phyloP scores from a whole-genome alignment of 2,797 vertebrate species.

The Neosilurus mollespiculum region DNA sequence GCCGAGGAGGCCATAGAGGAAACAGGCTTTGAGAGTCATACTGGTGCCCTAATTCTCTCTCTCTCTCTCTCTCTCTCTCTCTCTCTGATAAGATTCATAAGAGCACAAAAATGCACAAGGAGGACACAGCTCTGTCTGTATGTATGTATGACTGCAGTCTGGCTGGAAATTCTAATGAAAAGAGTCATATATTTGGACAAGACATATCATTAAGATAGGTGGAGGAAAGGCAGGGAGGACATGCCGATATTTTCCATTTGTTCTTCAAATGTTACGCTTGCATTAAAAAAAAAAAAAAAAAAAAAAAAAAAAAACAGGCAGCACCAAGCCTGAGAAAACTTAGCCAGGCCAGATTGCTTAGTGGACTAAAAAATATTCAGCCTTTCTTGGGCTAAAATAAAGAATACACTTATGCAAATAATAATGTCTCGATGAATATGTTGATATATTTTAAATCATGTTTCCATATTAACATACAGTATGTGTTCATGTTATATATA shows the following conservation, averaged over 20 bases:
- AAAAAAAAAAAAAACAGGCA: constrained; percentile 47
- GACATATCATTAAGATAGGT: constrained; percentile 83
- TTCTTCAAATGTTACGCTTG: constrained; percentile 75
- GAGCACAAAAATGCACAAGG: constrained; percentile 51
- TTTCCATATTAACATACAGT: too few species aligned
- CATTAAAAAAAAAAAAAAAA: constrained; percentile 57
- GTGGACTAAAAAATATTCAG: constrained; percentile 63
- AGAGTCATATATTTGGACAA: constrained; percentile 82
- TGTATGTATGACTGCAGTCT: constrained; percentile 66
- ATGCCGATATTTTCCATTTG: constrained; percentile 79
- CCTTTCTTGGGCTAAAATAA: constrained; percentile 24
- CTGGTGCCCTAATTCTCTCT: constrained; percentile 66
- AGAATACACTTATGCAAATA: not conserved
- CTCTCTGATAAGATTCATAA: constrained; percentile 74
- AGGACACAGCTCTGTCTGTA: constrained; percentile 70
- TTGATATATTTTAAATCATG: too few species aligned
- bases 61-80: constrained; percentile 7
- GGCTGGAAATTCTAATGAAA: constrained; percentile 85
- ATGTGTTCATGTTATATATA: too few species aligned
- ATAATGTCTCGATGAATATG: not conserved
- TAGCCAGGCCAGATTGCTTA: constrained; percentile 54
- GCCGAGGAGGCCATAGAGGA: constrained; percentile 66
- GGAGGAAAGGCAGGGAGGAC: constrained; percentile 72
- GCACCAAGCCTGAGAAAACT: constrained; percentile 47
- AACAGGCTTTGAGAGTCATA: constrained; percentile 70